Base-by-base conservation (phyloP, 2,113 vertebrate genomes). In the Nycticebus coucang region DNA sequence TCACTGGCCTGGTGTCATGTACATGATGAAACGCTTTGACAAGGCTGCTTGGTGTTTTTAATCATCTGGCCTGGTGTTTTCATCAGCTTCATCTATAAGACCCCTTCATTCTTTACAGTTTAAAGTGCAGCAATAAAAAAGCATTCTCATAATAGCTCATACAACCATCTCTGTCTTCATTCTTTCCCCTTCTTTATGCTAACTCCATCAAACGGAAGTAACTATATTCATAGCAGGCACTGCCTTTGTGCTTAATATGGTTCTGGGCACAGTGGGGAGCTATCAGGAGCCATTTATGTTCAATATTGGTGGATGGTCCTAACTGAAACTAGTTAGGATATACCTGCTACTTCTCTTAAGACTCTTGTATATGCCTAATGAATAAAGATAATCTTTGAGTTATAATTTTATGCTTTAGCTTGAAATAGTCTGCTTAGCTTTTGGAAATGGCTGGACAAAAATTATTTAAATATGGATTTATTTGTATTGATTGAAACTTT, bases 401-500 rank as follows among this genome's bases (percentile, higher is more conserved):
- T 77, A 90, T 66, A 93, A 75, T 71, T 85, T 35, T 90, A 17
- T 87, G 26, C 12, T 71, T 84, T 68, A 78, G 21, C 69, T 81
- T 72, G 88, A 97, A 89, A 62, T 81, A 87, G n/a, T 95, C 24
- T 89, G 13, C 33, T 85, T 85, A 41, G 60, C 96, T 97, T 78
- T 53, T 55, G 28, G 75, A 41, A 30, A 0, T 57, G 50, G 78
- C 0, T 83, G 64, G 17, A 80, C 86, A 93, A 78, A 7, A 87
- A 30, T 72, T 77, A 95, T 66, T 90, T 37, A 94, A 88, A 93
- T 28, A 19, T n/a, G n/a, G 68, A 80, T 96, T 50, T 92, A 96
- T 96, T 94, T 97, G 78, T 97, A 94, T 93, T 95, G 45, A 95
- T 97, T 93, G 55, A 24, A 88, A 93, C 53, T 89, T 97, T 95